Percentiles rank a stretch among this genome's conserved stretches.
Evolutionary conservation across 2,888 invertebrate species (phyloP).

Genomic region (Ptilodon capucinus): DNA sequence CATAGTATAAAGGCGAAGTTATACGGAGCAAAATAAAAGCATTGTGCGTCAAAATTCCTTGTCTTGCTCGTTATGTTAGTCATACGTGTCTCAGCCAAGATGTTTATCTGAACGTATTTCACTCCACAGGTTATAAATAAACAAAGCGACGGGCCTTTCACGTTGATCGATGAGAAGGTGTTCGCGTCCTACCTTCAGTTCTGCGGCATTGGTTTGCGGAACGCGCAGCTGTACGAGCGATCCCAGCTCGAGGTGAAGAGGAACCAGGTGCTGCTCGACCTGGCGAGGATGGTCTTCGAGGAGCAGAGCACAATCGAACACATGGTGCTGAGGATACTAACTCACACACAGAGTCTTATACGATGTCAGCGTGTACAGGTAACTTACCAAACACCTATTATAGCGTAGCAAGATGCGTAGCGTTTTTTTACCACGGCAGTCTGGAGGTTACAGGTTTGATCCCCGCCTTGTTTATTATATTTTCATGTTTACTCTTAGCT

Average conservation of each 20-base stretch:
- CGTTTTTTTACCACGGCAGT: too few species aligned
- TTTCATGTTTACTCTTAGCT: too few species aligned
- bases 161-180: constrained; percentile 93
- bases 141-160: constrained; percentile 92
- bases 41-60: too few species aligned
- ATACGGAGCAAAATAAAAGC: too few species aligned
- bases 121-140: constrained; percentile 91
- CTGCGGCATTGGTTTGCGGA: constrained; percentile 96
- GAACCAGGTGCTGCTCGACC: constrained; percentile 95
- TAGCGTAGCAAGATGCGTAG: too few species aligned
- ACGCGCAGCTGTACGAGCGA: constrained; percentile 97
- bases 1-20: too few species aligned
- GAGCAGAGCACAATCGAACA: constrained; percentile 98
- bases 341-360: constrained; percentile 96
- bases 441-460: too few species aligned
- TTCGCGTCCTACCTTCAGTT: constrained; percentile 97
- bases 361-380: constrained; percentile 98
- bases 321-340: constrained; percentile 95
- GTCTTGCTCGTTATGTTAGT: too few species aligned
- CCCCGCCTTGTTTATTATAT: too few species aligned
- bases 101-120: constrained; percentile 2
- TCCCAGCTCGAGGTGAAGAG: constrained; percentile 97
- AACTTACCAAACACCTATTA: constrained; percentile 33
- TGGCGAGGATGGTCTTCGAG: constrained; percentile 98
- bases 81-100: too few species aligned